phyloP scores from a whole-genome alignment of 2,888 invertebrate species.

The Cancer borealis region DNA sequence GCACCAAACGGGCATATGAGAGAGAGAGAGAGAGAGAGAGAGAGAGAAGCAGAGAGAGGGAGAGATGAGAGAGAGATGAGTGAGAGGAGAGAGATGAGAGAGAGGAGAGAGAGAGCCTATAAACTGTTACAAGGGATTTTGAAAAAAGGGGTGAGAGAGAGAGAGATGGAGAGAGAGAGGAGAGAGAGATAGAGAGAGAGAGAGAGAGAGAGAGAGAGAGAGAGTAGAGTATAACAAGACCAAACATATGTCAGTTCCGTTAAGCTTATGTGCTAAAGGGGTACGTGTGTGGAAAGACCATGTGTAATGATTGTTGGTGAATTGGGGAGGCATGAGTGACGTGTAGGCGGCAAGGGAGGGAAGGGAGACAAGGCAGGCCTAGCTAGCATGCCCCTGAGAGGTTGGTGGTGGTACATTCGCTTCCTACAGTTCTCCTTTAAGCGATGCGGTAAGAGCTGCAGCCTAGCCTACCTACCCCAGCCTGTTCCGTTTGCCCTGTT shows the following conservation, averaged over 20 bases:
- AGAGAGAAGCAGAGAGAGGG: conserved; percentile 60
- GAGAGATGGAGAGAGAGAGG: not conserved
- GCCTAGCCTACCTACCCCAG: conserved; percentile 30
- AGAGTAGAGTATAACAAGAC: not conserved
- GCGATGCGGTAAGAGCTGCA: not conserved
- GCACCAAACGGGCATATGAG: not conserved
- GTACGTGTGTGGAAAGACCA: not conserved
- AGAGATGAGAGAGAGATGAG: not conserved
- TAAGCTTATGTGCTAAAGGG: not conserved
- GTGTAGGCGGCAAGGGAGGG: not conserved
- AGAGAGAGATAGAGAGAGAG: not conserved
- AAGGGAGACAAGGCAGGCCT: not conserved
- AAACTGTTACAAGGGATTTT: not conserved
- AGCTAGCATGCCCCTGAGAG: not conserved
- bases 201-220: conserved; percentile 10
- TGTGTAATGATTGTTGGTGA: not conserved
- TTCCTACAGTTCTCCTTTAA: conserved; percentile 57
- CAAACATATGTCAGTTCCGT: conserved; percentile 23
- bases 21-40: conserved; percentile 60
- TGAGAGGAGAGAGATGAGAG: conserved; percentile 22
- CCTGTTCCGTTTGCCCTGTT: not conserved
- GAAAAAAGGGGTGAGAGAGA: too few species aligned
- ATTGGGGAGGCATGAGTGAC: not conserved
- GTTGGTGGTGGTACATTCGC: not conserved
- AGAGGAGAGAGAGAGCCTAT: not conserved